phyloP scores from a whole-genome alignment of 1,140 invertebrate genomes.

The Oreohelix idahoensis region DNA sequence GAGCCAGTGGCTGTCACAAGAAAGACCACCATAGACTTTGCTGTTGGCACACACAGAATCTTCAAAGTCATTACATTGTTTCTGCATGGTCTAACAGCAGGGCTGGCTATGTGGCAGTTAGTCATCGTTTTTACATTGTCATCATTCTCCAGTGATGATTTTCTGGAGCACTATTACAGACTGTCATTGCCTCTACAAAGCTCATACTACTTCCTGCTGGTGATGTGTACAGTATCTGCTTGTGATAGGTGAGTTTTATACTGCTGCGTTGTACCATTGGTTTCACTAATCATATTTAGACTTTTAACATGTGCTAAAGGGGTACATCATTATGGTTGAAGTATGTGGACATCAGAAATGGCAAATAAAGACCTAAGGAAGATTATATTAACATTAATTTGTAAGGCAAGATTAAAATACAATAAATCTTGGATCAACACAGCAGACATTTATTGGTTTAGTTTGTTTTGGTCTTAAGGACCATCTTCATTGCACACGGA shows the following conservation, averaged over 20 bases:
- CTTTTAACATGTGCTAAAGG: no score
- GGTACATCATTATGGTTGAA: no score
- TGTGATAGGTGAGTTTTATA: conserved; percentile 66
- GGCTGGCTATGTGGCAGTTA: conserved; percentile 66
- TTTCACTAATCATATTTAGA: no score
- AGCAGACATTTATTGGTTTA: no score
- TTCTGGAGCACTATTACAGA: conserved; percentile 60
- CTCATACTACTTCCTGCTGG: conserved; percentile 63
- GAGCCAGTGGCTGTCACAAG: conserved; percentile 46
- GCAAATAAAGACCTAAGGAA: no score
- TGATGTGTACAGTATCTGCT: conserved; percentile 61
- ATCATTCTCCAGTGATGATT: conserved; percentile 51
- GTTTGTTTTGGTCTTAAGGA: no score
- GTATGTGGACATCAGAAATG: no score
- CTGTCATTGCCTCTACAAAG: conserved; percentile 66
- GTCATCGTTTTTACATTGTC: conserved; percentile 58
- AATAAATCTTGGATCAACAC: no score
- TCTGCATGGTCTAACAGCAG: conserved; percentile 66
- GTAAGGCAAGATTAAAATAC: no score
- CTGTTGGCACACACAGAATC: conserved; percentile 56
- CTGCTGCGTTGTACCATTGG: no score
- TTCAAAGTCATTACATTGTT: conserved; percentile 62
- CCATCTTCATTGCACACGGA: no score
- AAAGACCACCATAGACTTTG: conserved; percentile 65
- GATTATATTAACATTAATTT: no score